Base-by-base conservation (phyloP, 2,797 vertebrate genomes). In the Anniella stebbinsi region DNA sequence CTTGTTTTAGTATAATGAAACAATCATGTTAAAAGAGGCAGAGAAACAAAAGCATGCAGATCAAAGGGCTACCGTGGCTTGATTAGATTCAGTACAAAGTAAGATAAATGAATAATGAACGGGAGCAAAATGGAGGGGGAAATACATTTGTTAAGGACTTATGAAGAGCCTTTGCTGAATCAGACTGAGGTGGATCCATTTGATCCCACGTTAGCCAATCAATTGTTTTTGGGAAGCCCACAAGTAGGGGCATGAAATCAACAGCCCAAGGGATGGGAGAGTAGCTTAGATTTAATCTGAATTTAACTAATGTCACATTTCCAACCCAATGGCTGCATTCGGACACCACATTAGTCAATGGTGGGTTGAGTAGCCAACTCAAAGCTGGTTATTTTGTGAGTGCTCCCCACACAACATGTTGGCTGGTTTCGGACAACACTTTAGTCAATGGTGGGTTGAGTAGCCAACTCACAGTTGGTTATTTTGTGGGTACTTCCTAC, bases 81-180 rank as follows among this genome's bases (percentile, higher is more conserved):
- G 38, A 30, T 0, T 4, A 80, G 83, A 89, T 51, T 75, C 83
- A 80, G 67, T 51, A 70, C 81, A 80, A 73, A 89, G 80, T 23
- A 75, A 93, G 91, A 13, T 7, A 60, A 75, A 92, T 90, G 92
- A 93, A 93, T 89, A 85, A 91, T 72, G 91, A 93, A 93, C 77
- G 87, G 84, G 69, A 11, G 0, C 0, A 76, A 76, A 90, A 63
- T 9, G 87, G 91, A 63, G 63, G 23, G 23, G 51, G 67, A 73
- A 1, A 57, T 54, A 75, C 3, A 30, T 69, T 36, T 51, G 36
- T 12, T 45, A n/a, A 28, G 5, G 48, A 54, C 60, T 25, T 8
- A 8, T 57, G 60, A 67, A 33, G 8, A 51, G 36, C 3, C 38
- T 9, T n/a, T 87, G 2, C 57, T 67, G 38, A 28, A 48, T 0